Base-by-base conservation (phyloP, 2,113 vertebrate genomes). In the Seriola dumerili region DNA sequence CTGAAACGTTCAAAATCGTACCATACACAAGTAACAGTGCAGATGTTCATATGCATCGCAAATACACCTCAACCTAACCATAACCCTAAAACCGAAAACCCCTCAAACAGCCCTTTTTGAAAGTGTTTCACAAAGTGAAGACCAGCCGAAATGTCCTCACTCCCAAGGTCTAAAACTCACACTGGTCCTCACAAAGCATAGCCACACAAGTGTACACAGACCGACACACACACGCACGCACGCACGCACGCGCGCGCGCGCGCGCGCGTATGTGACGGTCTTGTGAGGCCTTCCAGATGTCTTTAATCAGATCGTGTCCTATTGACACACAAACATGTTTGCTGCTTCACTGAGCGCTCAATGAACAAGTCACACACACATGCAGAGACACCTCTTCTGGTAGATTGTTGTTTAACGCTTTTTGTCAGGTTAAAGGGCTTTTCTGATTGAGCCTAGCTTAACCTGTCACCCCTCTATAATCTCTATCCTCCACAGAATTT, bases 311-410 rank as follows among this genome's bases (percentile, higher is more conserved):
- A 82, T 92, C 55, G 91, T 65, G 57, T 71, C 57, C 7, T 61
- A 57, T 68, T 63, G 68, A 85, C 76, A 81, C 72, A 83, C 66
- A 89, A 90, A 93, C 81, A 87, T 85, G 76, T 88, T 92, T 88
- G 65, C 83, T 48, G 67, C 66, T 59, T 67, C n/a, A 71, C 19
- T 11, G 44, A 75, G n/a, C 8, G 2, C 14, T 23, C 23, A 76
- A 40, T 46, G 59, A 70, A 11, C 42, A 76, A 36, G 25, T 59
- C 32, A 72, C 50, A 34, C 12, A 66, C 64, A 76, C 36, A 21
- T 16, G 61, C 32, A 70, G 38, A 68, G 7, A 58, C 59, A 57
- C 61, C 21, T 76, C 40, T 6, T 81, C 4, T 63, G 42, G 12
- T 34, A 61, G 38, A 14, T 42, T 81, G 40, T 74, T 50, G n/a